A percentile compares a stretch with the other conserved stretches of the same genome.
phyloP scores from a whole-genome alignment of 2,888 invertebrate species.

The Agonopterix subpropinquella region DNA sequence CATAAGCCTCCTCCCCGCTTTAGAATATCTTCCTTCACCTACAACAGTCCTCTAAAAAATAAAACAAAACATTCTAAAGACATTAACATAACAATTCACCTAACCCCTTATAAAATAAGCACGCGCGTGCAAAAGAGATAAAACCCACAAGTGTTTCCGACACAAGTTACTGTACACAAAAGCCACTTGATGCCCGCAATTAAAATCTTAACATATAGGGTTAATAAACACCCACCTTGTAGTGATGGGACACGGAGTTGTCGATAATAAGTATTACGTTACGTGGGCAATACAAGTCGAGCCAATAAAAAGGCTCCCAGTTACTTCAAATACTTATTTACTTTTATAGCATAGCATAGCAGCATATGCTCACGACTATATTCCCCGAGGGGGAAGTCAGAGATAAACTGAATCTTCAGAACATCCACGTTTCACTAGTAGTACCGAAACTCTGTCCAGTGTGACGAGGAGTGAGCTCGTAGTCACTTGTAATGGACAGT shows the following conservation, averaged over 20 bases:
- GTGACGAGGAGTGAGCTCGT: too few species aligned
- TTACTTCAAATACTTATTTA: too few species aligned
- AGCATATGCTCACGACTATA: too few species aligned
- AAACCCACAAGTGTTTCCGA: constrained; percentile 2
- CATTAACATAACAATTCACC: constrained; percentile 15
- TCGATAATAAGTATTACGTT: too few species aligned
- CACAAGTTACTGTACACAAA: constrained; percentile 5
- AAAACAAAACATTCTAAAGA: background rate
- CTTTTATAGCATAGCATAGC: too few species aligned
- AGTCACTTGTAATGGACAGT: too few species aligned
- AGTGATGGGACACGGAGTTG: constrained; percentile 23
- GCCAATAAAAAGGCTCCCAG: too few species aligned
- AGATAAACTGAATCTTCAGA: too few species aligned
- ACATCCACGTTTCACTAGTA: too few species aligned
- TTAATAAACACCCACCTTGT: constrained; percentile 54
- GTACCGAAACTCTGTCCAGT: too few species aligned
- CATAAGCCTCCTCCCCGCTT: background rate
- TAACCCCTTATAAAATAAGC: background rate
- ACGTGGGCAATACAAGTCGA: too few species aligned
- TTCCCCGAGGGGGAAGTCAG: too few species aligned
- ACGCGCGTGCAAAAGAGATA: constrained; percentile 30
- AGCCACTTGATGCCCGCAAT: constrained; percentile 69
- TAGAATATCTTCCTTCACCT: background rate
- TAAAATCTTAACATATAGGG: constrained; percentile 68
- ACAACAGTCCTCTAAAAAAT: background rate